These are phyloP conservation scores for Tuta absoluta DNA, from an alignment of 2,888 invertebrate species.

Conservation along the genomic window DNA sequence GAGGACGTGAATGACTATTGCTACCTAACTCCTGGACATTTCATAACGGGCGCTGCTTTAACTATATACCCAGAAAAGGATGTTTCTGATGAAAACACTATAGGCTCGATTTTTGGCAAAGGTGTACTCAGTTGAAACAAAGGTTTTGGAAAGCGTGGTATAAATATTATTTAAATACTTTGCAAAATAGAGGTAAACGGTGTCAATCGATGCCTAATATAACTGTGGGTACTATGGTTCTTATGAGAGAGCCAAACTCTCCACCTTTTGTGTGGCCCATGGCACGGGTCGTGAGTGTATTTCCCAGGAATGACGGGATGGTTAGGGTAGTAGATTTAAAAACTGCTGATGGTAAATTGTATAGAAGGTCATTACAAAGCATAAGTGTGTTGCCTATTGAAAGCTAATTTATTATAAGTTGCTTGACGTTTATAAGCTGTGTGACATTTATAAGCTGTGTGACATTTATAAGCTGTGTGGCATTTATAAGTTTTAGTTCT, in stretches of 20 bases:
- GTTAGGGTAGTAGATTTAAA: conserved; percentile 26
- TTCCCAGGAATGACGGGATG: conserved; percentile 30
- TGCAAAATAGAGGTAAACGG: conserved; percentile 31
- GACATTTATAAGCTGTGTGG: too few relatives aligned
- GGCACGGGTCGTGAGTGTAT: conserved; percentile 28
- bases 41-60: conserved; percentile 27
- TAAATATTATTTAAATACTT: conserved; percentile 27
- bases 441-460: too few relatives aligned
- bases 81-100: conserved; percentile 22
- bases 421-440: too few relatives aligned
- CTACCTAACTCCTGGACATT: conserved; percentile 32
- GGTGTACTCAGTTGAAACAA: conserved; percentile 22
- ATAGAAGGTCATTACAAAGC: too few relatives aligned
- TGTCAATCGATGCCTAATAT: conserved; percentile 25
- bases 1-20: conserved; percentile 24
- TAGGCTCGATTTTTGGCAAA: not conserved
- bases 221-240: conserved; percentile 27
- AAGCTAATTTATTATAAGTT: too few relatives aligned
- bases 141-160: conserved; percentile 31
- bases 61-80: conserved; percentile 31
- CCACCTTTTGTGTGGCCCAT: conserved; percentile 30
- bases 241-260: conserved; percentile 27
- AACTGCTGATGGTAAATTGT: too few relatives aligned
- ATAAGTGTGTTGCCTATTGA: too few relatives aligned
- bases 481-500: too few relatives aligned